Percentiles rank a stretch among this genome's conserved stretches.
Conservation (phyloP, 2,797 vertebrate genomes). For the Pterois miles region DNA sequence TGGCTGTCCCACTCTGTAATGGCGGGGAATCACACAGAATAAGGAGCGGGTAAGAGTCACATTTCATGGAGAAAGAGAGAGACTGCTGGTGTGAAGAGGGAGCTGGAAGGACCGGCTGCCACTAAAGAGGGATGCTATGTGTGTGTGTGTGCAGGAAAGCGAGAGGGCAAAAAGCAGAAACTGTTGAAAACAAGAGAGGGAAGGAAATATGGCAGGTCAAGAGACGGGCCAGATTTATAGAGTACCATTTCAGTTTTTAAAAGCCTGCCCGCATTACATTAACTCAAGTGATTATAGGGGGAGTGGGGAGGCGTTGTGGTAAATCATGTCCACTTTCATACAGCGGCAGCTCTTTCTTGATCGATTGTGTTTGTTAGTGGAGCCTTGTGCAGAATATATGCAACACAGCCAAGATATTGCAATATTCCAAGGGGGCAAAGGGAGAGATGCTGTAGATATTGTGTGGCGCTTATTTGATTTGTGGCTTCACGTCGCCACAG, state of each 20-base stretch:
- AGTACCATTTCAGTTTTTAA: slow-evolving; percentile 79
- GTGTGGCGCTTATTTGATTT: slow-evolving; percentile 36
- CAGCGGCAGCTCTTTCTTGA: slow-evolving; percentile 66
- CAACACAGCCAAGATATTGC: slow-evolving; percentile 19
- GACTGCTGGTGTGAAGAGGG: slow-evolving; percentile 25
- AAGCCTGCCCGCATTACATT: slow-evolving; percentile 79
- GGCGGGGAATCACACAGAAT: slow-evolving; percentile 31
- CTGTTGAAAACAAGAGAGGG: slow-evolving; percentile 22
- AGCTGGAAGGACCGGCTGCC: slow-evolving; percentile 22
- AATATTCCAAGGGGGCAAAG: background rate
- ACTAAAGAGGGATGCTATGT: background rate
- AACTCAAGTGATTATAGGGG: slow-evolving; percentile 76
- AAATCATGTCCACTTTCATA: slow-evolving; percentile 81
- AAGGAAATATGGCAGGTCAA: slow-evolving; percentile 65
- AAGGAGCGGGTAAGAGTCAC: slow-evolving; percentile 26
- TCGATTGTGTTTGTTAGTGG: slow-evolving; percentile 73
- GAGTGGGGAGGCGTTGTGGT: slow-evolving; percentile 60
- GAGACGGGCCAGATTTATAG: slow-evolving; percentile 73
- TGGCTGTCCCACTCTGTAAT: slow-evolving; percentile 47
- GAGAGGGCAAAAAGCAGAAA: slow-evolving; percentile 22
- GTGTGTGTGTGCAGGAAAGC: background rate
- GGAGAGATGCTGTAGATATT: background rate
- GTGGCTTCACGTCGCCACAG: background rate
- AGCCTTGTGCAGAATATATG: slow-evolving; percentile 30
- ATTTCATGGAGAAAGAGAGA: slow-evolving; percentile 28